These are phyloP conservation scores for Zaprionus davidi DNA, from an alignment of 1,140 invertebrate species.

Conservation along the genomic window DNA sequence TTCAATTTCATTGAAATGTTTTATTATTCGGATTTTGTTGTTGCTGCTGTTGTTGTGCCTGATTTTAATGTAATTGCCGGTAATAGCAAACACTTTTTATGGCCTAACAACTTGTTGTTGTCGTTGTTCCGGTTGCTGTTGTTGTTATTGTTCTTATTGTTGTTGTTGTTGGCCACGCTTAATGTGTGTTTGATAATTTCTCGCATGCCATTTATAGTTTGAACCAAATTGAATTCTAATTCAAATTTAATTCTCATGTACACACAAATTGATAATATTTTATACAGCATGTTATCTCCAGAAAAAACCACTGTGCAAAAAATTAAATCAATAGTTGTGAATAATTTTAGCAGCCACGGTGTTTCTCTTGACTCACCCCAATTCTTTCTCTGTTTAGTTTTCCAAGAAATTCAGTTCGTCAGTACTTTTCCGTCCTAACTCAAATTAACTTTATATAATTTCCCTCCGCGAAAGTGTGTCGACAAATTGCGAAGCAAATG, in stretches of 20 bases:
- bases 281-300: constrained; percentile 11
- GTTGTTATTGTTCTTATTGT: constrained; percentile 21
- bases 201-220: constrained; percentile 35
- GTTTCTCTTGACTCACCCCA: too few relatives aligned
- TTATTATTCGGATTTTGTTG: constrained; percentile 64
- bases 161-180: constrained; percentile 38
- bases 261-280: constrained; percentile 22
- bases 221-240: constrained; percentile 60
- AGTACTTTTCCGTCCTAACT: constrained; percentile 2
- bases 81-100: constrained; percentile 64
- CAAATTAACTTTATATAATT: constrained; percentile 16
- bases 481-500: constrained; percentile 11
- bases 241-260: constrained; percentile 47
- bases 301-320: not conserved
- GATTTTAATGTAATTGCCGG: constrained; percentile 68
- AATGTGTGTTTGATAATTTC: constrained; percentile 57
- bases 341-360: not conserved
- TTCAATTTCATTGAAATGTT: constrained; percentile 70
- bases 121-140: constrained; percentile 16
- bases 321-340: not conserved
- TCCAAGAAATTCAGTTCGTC: constrained; percentile 10
- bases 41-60: constrained; percentile 40
- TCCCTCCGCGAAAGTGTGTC: not conserved
- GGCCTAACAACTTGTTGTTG: constrained; percentile 58
- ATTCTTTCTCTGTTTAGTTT: not conserved